Conservation (phyloP, 2,113 vertebrate species). For the Lontra canadensis region DNA sequence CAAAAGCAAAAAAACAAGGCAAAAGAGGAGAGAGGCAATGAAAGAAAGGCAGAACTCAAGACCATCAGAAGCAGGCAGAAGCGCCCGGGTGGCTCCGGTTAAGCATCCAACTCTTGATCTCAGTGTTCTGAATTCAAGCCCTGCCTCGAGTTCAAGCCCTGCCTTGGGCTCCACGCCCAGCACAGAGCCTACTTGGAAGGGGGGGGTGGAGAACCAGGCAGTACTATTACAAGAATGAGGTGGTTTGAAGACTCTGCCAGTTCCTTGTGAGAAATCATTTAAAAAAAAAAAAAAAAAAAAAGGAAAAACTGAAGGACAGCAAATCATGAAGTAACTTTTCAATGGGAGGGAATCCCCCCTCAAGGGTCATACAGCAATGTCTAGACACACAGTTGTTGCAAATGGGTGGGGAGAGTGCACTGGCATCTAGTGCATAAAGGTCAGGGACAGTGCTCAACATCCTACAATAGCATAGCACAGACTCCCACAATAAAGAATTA, state of each 20-base stretch:
- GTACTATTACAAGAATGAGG: neutral
- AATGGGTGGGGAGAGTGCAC: neutral
- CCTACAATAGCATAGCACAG: neutral
- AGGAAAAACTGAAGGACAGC: constrained; percentile 13
- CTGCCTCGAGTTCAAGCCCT: neutral
- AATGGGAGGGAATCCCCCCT: neutral
- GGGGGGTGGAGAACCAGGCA: neutral
- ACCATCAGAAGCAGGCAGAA: neutral
- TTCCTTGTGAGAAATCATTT: neutral
- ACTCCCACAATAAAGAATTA: neutral
- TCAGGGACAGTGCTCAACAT: constrained; percentile 3
- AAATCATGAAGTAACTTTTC: constrained; percentile 56
- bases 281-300: neutral
- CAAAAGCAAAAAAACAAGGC: constrained; percentile 33
- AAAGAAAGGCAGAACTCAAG: constrained; percentile 15
- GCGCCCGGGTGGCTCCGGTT: neutral
- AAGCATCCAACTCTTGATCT: neutral
- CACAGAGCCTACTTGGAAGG: neutral
- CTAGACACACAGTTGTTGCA: neutral
- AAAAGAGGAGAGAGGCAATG: neutral
- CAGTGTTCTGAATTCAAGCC: neutral
- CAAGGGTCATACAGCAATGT: neutral
- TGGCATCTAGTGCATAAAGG: neutral
- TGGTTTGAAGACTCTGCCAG: neutral
- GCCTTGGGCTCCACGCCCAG: neutral